Evolutionary conservation across 2,888 invertebrate genomes (phyloP), one percentile per base, ranked within the genome.

Genomic region (Seira sanloemensis): DNA sequence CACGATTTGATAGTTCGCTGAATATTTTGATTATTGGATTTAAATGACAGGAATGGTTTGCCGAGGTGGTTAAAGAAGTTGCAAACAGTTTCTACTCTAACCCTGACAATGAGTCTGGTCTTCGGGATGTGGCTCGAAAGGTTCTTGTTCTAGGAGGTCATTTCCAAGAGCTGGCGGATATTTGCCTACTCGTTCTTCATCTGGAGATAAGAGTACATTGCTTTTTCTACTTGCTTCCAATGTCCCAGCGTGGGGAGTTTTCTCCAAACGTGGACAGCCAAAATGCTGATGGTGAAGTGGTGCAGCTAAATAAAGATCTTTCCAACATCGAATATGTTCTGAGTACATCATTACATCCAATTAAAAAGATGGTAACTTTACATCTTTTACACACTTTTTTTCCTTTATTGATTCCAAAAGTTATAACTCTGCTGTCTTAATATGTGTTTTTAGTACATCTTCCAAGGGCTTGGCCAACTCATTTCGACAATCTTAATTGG

Each of bases 201-300:
- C 93, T 98, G 89, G 98, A 99, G 93, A 96, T 97, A 89, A 94
- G 98, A 82, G 97, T 98, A 65, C 97, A 98, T 91, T 98, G 98
- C 91, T 98, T 98, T 92, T 97, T 97, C 92, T 97, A 97, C 92
- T 92, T 98, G 88, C 93, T 94, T 81, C 94, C 95, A 1, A 91
- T 93, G 58, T 92, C 93, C 23, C 91, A 91, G 89, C 90, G 88
- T 89, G 91, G 86, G 90, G 91, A 81, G 89, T 92, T 86, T 90
- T 90, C 88, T 90, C 91, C 50, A 91, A 94, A 94, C 85, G 94
- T 94, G 89, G 95, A 95, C 91, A 94, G 94, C 75, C 94, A 96
- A 88, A 96, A 96, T 89, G 94, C 95, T 5, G 95, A 95, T 92
- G 94, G 94, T 58, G 94, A 95, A 91, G 95, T 95, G 62, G 93